Base-by-base conservation (phyloP, 2,888 invertebrate species). In the Atherix ibis region DNA sequence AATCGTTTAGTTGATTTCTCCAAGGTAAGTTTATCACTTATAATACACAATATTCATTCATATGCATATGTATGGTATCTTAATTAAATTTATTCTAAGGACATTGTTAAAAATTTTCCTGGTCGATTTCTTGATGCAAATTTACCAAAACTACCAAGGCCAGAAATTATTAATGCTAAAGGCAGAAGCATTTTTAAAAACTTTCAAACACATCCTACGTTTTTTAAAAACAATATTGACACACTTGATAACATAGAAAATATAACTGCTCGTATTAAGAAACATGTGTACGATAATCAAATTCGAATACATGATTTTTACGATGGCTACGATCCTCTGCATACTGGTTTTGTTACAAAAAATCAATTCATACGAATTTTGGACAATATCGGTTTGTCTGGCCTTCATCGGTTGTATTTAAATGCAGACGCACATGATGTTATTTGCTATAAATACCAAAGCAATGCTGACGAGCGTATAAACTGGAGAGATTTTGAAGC, bases 401-500 rank as follows among this genome's bases (percentile, higher is more conserved):
- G 65, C 3, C 54, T 71, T 15, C 66, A 66, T 36, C 56, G 64
- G 19, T 48, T 72, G 27, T 68, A 66, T 47, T 53, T 84, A 18
- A 62, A n/a, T n/a, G n/a, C n/a, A n/a, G n/a, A n/a, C n/a, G n/a
- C 73, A 1, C 64, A 70, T 34, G 59, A 65, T 2, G 83, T 84
- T 57, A 62, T n/a, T n/a, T n/a, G n/a, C n/a, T n/a, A n/a, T n/a
- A n/a, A n/a, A n/a, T n/a, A n/a, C n/a, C n/a, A n/a, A n/a, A n/a
- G n/a, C n/a, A n/a, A n/a, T n/a, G n/a, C n/a, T n/a, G n/a, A n/a
- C n/a, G n/a, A n/a, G n/a, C 67, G 73, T 34, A 65, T 81, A 27
- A 75, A 76, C 53, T 84, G 83, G 82, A 67, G 70, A 37, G 72
- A 73, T 15, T 84, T 84, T 52, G 76, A 76, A 48, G 76, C 78